These are phyloP conservation scores for Apostichopus japonicus DNA, from an alignment of 35 echinoderm and acorn worm genomes.

Conservation along the genomic window DNA sequence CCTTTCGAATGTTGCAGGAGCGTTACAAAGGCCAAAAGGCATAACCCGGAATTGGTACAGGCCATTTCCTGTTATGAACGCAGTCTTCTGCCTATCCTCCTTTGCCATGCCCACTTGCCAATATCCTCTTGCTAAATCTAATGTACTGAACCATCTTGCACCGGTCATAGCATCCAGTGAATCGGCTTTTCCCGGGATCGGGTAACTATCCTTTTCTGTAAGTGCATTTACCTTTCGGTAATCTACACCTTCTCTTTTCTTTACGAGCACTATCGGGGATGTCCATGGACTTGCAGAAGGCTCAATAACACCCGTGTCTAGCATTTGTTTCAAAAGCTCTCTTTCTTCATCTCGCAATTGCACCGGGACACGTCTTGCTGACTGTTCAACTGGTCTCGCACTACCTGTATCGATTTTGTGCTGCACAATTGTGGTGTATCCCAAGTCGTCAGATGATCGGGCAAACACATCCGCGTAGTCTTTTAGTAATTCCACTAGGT, in stretches of 20 bases:
- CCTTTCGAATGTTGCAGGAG: conserved; percentile 24
- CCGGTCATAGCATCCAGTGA: conserved; percentile 35
- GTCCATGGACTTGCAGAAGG: conserved; percentile 23
- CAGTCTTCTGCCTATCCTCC: conserved; percentile 5
- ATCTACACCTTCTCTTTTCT: conserved; percentile 22
- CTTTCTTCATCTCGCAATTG: conserved; percentile 10
- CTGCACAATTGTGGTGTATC: no score
- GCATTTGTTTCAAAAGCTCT: conserved; percentile 28
- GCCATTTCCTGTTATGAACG: conserved; percentile 11
- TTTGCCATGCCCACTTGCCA: conserved; percentile 40
- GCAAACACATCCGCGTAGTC: no score
- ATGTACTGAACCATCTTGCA: conserved; percentile 48
- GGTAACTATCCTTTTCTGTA: conserved; percentile 57
- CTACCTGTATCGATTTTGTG: no score
- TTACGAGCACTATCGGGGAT: conserved; percentile 22
- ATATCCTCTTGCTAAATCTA: no score
- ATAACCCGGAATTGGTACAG: conserved; percentile 10
- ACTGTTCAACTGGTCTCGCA: no score
- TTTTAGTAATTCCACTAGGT: no score
- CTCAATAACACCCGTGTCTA: conserved; percentile 25
- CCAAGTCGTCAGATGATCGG: no score
- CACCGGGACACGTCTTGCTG: no score
- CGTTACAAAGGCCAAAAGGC: conserved; percentile 49
- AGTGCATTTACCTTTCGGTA: conserved; percentile 18
- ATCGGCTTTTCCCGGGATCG: conserved; percentile 54